Percentiles rank a stretch among this genome's conserved stretches.
Evolutionary conservation across 2,888 invertebrate species (phyloP).

Genomic region (Mythimna pallens): DNA sequence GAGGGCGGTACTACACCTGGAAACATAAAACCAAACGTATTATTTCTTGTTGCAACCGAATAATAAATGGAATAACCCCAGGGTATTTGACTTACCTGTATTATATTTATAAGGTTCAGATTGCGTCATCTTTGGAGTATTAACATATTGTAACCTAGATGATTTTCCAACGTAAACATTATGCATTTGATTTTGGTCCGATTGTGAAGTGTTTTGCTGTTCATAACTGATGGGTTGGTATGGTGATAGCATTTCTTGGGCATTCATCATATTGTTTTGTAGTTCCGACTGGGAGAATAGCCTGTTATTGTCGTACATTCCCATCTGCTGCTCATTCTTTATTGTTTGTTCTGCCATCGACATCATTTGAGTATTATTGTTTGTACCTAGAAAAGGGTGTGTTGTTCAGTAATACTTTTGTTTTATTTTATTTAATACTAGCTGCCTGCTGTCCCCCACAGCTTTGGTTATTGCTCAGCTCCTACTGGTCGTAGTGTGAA

Average conservation of each 20-base stretch:
- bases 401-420: not conserved
- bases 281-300: conserved; percentile 82
- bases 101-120: conserved; percentile 81
- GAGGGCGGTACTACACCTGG: conserved; percentile 84
- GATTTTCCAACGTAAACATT: conserved; percentile 77
- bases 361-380: conserved; percentile 85
- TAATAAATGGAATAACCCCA: too few species aligned
- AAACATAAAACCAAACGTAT: conserved; percentile 14
- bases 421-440: not conserved
- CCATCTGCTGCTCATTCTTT: conserved; percentile 86
- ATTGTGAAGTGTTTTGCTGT: conserved; percentile 68
- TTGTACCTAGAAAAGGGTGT: conserved; percentile 76
- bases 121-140: conserved; percentile 79
- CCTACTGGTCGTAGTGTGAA: too few species aligned
- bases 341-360: conserved; percentile 80
- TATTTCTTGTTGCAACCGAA: not conserved
- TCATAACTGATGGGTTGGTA: conserved; percentile 79
- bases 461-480: too few species aligned
- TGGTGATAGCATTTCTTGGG: conserved; percentile 79
- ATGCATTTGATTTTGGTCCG: conserved; percentile 72
- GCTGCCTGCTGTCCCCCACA: too few species aligned
- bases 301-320: conserved; percentile 82
- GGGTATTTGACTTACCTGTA: conserved; percentile 72
- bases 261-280: conserved; percentile 80
- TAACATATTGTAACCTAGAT: conserved; percentile 77